Percentiles rank a stretch among this genome's conserved stretches.
Evolutionary conservation across 2,113 vertebrate species (phyloP).

Genomic region (Sturnira hondurensis): DNA sequence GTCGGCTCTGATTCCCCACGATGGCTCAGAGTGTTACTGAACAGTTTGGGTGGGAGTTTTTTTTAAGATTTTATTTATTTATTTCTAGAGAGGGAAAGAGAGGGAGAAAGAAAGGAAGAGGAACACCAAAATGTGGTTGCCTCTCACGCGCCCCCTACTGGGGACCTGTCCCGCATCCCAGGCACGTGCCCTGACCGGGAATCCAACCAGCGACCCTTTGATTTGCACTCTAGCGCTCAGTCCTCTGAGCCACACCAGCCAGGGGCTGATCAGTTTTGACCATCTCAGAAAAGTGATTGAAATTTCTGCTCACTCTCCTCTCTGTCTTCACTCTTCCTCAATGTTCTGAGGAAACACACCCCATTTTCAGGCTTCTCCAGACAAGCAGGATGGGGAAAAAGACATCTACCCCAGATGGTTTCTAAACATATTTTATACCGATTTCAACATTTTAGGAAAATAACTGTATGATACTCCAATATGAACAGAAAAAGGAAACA

Average conservation of each 20-base stretch:
- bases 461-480: not conserved
- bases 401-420: not conserved
- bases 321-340: constrained; percentile 42
- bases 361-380: not conserved
- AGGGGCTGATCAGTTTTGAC: constrained; percentile 5
- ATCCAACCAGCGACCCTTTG: too few species aligned
- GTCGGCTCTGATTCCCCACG: constrained; percentile 75
- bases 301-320: constrained; percentile 44
- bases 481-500: not conserved
- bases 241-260: too few species aligned
- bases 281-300: constrained; percentile 13
- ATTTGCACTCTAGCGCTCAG: too few species aligned
- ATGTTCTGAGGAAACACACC: constrained; percentile 15
- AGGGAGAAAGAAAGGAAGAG: too few species aligned
- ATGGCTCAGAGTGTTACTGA: constrained; percentile 12
- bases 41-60: not conserved
- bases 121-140: too few species aligned
- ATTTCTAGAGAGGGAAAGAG: too few species aligned
- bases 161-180: too few species aligned
- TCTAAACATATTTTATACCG: not conserved
- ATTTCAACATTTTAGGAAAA: constrained; percentile 18
- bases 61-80: too few species aligned
- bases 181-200: too few species aligned
- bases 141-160: too few species aligned
- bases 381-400: not conserved